Percentiles rank a stretch among this genome's conserved stretches.
phyloP scores from a whole-genome alignment of 1,140 invertebrate genomes.

The Drosophila funebris region DNA sequence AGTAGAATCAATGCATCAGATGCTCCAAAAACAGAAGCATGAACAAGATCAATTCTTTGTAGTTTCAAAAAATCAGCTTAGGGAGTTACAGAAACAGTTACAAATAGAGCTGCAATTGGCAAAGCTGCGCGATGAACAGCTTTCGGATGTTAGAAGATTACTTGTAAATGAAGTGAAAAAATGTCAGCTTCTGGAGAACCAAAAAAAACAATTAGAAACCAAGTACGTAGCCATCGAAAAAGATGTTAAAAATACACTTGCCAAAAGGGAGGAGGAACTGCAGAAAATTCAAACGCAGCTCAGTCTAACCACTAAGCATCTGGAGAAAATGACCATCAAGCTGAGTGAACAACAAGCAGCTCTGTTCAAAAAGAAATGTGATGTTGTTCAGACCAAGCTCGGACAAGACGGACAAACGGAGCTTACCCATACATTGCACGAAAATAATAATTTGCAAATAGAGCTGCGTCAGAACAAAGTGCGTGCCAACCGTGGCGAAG shows the following conservation, averaged over 20 bases:
- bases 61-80: neutral
- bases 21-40: neutral
- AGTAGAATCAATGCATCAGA: neutral
- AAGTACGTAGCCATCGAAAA: slow-evolving; percentile 10
- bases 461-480: slow-evolving; percentile 12
- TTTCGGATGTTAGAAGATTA: neutral
- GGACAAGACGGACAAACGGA: slow-evolving; percentile 4
- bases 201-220: neutral
- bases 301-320: slow-evolving; percentile 31
- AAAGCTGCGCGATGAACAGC: neutral
- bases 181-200: slow-evolving; percentile 1
- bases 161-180: neutral
- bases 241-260: slow-evolving; percentile 8
- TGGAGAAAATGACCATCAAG: slow-evolving; percentile 53
- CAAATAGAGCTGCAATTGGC: neutral
- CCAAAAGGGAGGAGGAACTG: slow-evolving; percentile 12
- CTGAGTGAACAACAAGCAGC: slow-evolving; percentile 40
- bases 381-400: slow-evolving; percentile 6
- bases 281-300: slow-evolving; percentile 23
- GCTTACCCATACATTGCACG: slow-evolving; percentile 13
- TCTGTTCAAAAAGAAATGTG: slow-evolving; percentile 39
- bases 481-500: slow-evolving; percentile 10
- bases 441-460: slow-evolving; percentile 31
- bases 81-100: slow-evolving; percentile 22
- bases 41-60: neutral